Conservation (phyloP, 2,797 vertebrate species). For the Columba guinea region DNA sequence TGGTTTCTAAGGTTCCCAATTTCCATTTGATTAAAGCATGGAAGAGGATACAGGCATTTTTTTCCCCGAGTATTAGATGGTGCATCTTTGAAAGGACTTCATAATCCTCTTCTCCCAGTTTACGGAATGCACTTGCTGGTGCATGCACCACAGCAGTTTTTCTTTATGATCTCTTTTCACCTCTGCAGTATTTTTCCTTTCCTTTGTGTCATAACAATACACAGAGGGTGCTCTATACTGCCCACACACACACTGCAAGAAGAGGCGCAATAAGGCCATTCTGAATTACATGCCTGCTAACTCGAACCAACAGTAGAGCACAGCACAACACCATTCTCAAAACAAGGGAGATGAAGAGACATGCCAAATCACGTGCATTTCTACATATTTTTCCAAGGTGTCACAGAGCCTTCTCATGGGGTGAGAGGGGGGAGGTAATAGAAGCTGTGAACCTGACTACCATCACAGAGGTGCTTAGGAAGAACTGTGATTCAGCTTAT, state of each 20-base stretch:
- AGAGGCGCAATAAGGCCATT: neutral
- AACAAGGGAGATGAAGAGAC: neutral
- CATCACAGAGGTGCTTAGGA: neutral
- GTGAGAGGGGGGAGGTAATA: rapidly evolving
- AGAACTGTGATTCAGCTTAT: neutral
- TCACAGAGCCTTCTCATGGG: neutral
- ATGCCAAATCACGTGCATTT: neutral
- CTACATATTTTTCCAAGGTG: neutral
- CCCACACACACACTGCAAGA: neutral
- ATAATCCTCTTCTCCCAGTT: neutral
- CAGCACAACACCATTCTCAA: neutral
- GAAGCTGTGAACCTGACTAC: neutral
- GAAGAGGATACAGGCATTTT: neutral
- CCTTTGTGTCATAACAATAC: neutral
- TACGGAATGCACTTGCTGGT: neutral
- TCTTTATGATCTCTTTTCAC: neutral
- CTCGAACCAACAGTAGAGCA: neutral
- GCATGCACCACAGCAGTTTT: neutral
- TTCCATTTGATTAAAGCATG: neutral
- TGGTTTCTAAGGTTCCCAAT: neutral
- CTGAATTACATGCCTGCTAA: neutral
- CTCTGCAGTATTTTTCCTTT: neutral
- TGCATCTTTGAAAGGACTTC: neutral
- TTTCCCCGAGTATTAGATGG: neutral
- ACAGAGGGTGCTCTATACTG: neutral